These are phyloP conservation scores for Beaufortia kweichowensis DNA, from an alignment of 2,113 vertebrate genomes.

Conservation along the genomic window DNA sequence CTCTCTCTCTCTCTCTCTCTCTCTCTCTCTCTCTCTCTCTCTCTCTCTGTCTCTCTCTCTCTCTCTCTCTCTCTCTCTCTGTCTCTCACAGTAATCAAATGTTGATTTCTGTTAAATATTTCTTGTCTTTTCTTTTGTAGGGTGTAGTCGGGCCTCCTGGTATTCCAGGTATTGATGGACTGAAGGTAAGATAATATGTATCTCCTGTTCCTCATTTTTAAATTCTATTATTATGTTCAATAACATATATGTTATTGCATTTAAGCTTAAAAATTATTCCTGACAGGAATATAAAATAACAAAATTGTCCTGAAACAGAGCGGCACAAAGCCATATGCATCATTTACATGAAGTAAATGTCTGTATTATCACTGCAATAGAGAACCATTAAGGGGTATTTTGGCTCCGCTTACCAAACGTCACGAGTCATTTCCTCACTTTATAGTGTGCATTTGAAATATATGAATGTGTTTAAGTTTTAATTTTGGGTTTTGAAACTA, in stretches of 20 bases:
- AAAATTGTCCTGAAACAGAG: not conserved
- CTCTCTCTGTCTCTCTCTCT: no score
- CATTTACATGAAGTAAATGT: not conserved
- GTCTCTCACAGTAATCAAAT: no score
- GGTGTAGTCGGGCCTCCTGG: slow-evolving; percentile 85
- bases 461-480: not conserved
- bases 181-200: slow-evolving; percentile 80
- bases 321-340: not conserved
- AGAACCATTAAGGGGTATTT: not conserved
- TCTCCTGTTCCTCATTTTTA: slow-evolving; percentile 2
- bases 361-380: not conserved
- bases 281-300: slow-evolving; percentile 9
- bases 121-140: slow-evolving; percentile 66
- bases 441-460: not conserved
- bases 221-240: no score
- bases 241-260: no score
- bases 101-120: no score
- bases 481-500: not conserved
- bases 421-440: slow-evolving; percentile 2
- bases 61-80: no score
- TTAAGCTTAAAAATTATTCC: slow-evolving; percentile 10
- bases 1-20: no score
- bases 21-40: no score
- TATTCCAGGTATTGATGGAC: slow-evolving; percentile 83
- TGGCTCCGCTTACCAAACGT: not conserved